These are phyloP conservation scores for Chironomus tentans DNA, from an alignment of 2,888 invertebrate species.

Conservation along the genomic window DNA sequence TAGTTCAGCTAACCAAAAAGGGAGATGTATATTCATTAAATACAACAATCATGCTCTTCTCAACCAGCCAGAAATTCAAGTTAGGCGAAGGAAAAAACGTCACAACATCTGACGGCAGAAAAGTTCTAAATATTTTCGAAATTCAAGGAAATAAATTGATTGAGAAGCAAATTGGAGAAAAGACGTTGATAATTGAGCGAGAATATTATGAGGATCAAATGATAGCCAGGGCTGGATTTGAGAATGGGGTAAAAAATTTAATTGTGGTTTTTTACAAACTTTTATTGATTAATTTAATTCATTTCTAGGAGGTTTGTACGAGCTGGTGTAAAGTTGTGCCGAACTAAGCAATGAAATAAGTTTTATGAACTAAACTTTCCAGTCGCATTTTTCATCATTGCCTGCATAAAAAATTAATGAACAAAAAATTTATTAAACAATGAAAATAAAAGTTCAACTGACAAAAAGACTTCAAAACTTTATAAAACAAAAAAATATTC, in stretches of 20 bases:
- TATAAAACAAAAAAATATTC: background rate
- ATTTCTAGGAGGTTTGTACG: too few relatives aligned
- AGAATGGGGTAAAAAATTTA: background rate
- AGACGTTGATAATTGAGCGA: background rate
- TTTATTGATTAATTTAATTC: too few relatives aligned
- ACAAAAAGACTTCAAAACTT: background rate
- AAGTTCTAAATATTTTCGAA: background rate
- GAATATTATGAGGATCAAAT: conserved; percentile 8
- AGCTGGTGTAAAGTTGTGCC: too few relatives aligned
- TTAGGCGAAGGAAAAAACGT: background rate
- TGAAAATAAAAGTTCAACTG: background rate
- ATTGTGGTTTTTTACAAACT: too few relatives aligned
- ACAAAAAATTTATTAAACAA: too few relatives aligned
- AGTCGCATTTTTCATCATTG: too few relatives aligned
- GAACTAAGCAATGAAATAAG: too few relatives aligned
- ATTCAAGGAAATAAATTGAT: background rate
- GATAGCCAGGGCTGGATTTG: background rate
- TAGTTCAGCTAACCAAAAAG: background rate
- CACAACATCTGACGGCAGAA: background rate
- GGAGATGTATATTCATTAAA: background rate
- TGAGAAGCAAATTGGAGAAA: conserved; percentile 11
- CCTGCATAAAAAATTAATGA: too few relatives aligned
- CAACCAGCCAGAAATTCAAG: conserved; percentile 3
- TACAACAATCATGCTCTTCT: background rate
- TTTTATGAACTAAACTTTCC: too few relatives aligned